Percentiles rank a stretch among this genome's conserved stretches.
These are phyloP conservation scores for Hemistola chrysoprasaria DNA, from an alignment of 2,888 invertebrate genomes.

Conservation along the genomic window DNA sequence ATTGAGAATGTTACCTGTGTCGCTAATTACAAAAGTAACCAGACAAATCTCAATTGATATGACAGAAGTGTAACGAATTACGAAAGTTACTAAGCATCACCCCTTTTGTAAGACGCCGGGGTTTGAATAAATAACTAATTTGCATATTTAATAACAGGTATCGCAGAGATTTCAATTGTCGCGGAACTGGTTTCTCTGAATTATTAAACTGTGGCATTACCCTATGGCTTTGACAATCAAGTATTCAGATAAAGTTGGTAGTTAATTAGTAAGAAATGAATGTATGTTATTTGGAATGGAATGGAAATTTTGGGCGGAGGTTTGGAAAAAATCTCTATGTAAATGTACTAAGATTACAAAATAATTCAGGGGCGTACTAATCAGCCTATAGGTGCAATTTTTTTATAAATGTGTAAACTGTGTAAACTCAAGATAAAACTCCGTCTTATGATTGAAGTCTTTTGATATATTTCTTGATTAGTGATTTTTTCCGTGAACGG, in stretches of 20 bases:
- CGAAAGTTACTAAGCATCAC: slow-evolving; percentile 41
- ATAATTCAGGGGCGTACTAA: too few species aligned
- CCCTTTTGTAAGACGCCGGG: slow-evolving; percentile 48
- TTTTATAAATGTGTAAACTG: too few species aligned
- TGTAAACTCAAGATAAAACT: too few species aligned
- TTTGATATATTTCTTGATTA: too few species aligned
- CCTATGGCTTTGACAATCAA: slow-evolving; percentile 59
- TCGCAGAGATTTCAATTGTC: slow-evolving; percentile 68
- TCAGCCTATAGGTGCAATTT: too few species aligned
- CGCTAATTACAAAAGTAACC: slow-evolving; percentile 11
- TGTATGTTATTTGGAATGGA: background rate
- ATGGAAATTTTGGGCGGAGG: too few species aligned
- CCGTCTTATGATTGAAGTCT: too few species aligned
- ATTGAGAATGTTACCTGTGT: slow-evolving; percentile 16
- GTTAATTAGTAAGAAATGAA: slow-evolving; percentile 21
- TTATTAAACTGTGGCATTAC: slow-evolving; percentile 68
- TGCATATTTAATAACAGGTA: slow-evolving; percentile 78
- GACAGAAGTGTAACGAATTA: slow-evolving; percentile 37
- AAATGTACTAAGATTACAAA: too few species aligned
- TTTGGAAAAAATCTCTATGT: too few species aligned
- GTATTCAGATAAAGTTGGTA: slow-evolving; percentile 59
- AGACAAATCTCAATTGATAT: slow-evolving; percentile 30
- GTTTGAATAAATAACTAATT: slow-evolving; percentile 78
- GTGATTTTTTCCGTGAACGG: too few species aligned
- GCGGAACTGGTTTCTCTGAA: slow-evolving; percentile 49